Base-by-base conservation (phyloP, 2,797 vertebrate species). In the Hypotaenidia philippensis region DNA sequence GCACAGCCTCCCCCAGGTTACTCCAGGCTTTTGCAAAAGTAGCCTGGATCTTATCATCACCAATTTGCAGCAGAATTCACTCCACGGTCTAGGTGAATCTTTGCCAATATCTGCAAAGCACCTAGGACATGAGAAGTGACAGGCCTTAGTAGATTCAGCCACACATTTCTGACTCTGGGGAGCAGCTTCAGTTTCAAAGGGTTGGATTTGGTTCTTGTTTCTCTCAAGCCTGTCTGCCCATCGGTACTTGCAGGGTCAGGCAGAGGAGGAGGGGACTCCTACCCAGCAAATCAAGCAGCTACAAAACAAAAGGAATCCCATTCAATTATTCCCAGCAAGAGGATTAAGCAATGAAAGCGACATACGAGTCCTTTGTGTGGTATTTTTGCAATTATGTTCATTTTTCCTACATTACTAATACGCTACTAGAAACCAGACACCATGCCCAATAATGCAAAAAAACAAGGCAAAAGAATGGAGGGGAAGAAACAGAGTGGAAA, bases 271-370 rank as follows among this genome's bases (percentile, higher is more conserved):
- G 79, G 87, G 91, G 65, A 89, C 32, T 89, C 63, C 61, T 85
- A 79, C 52, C n/a, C 60, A 95, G 79, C 74, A 95, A 94, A 95
- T 53, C 44, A 93, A 89, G 82, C 86, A 85, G 70, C 87, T 75
- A 90, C 76, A 92, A 95, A 95, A 95, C 91, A 97, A 95, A 97
- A 94, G 90, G 91, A 95, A 94, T 93, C 84, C 75, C 74, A 0
- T 81, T 94, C 80, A 90, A 93, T 84, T 95, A 94, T 95, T 96
- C 92, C 93, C 85, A 91, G 78, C 87, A 93, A 96, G 85, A 2
- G 8, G 94, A 97, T 96, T 95, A 96, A 95, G 92, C 81, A 96
- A 95, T 74, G 78, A 91, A 95, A 96, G 94, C 16, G 17, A 88
- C 91, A 88, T 87, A 83, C 0, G 34, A 97, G 87, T 72, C 89